Evolutionary conservation across 2,113 vertebrate genomes (phyloP).

Genomic region (Mobula birostris): DNA sequence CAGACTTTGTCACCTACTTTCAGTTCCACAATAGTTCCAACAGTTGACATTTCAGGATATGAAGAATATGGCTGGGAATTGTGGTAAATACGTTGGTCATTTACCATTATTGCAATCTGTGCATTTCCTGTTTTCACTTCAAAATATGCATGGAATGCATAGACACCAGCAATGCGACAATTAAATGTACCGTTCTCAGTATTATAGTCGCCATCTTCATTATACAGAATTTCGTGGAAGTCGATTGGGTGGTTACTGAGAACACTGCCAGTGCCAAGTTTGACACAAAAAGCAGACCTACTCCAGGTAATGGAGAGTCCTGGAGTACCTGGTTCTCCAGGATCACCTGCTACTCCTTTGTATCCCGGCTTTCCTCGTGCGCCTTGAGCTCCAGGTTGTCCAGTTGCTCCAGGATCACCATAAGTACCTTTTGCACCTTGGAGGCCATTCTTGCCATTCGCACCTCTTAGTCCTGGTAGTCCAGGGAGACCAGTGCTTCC

Average conservation of each 20-base stretch:
- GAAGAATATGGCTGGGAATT: slow-evolving; percentile 15
- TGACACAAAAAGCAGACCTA: slow-evolving; percentile 6
- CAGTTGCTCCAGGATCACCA: background rate
- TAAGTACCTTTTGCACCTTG: background rate
- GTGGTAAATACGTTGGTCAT: background rate
- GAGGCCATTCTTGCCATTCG: background rate
- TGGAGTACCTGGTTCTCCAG: background rate
- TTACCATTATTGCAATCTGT: background rate
- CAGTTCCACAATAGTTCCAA: background rate
- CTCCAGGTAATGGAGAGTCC: background rate
- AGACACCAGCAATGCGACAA: background rate
- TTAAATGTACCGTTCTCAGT: background rate
- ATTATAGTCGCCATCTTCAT: slow-evolving; percentile 8
- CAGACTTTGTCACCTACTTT: slow-evolving; percentile 23
- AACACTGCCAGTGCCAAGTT: background rate
- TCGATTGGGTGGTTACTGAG: background rate
- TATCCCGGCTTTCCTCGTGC: background rate
- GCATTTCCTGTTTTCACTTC: slow-evolving; percentile 22
- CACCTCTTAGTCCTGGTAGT: background rate
- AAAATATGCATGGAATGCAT: background rate
- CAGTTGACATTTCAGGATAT: slow-evolving; percentile 11
- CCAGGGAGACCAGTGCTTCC: background rate
- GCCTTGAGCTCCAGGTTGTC: background rate
- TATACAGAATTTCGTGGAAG: slow-evolving; percentile 17
- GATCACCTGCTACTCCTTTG: background rate